These are phyloP conservation scores for Dermolepida albohirtum DNA, from an alignment of 2,888 invertebrate genomes.

Conservation along the genomic window DNA sequence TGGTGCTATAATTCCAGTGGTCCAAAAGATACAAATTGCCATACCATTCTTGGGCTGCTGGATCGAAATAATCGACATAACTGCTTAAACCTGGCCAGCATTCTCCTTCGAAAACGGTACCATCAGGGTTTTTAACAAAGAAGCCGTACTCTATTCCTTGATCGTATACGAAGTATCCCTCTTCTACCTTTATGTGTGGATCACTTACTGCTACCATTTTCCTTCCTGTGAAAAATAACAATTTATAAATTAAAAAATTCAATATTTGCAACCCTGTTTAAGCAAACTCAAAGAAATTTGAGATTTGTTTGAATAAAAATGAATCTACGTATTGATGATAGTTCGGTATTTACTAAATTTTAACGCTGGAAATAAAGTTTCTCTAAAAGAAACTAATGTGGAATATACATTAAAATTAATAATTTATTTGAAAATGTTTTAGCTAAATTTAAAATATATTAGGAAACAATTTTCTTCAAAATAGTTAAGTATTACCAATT, in stretches of 20 bases:
- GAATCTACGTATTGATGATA: no score
- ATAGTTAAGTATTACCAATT: no score
- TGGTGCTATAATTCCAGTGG: constrained; percentile 74
- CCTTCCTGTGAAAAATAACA: constrained; percentile 69
- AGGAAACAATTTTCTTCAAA: no score
- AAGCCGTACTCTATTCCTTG: constrained; percentile 82
- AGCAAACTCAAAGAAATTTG: no score
- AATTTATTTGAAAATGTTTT: no score
- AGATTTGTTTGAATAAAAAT: no score
- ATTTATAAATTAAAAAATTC: not conserved
- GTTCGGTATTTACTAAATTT: no score
- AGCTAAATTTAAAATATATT: no score
- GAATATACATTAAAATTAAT: no score
- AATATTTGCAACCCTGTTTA: not conserved
- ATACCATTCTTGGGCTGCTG: constrained; percentile 86
- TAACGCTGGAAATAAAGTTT: no score
- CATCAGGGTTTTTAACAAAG: constrained; percentile 88
- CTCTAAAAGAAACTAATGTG: no score
- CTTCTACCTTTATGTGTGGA: constrained; percentile 94
- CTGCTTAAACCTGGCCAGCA: constrained; percentile 98
- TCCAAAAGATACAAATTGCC: constrained; percentile 70
- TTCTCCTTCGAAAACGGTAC: constrained; percentile 70
- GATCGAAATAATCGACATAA: constrained; percentile 93
- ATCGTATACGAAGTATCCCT: constrained; percentile 85
- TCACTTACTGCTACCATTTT: constrained; percentile 94